These are phyloP conservation scores for Momotus momota DNA, from an alignment of 2,797 vertebrate genomes.

Conservation along the genomic window DNA sequence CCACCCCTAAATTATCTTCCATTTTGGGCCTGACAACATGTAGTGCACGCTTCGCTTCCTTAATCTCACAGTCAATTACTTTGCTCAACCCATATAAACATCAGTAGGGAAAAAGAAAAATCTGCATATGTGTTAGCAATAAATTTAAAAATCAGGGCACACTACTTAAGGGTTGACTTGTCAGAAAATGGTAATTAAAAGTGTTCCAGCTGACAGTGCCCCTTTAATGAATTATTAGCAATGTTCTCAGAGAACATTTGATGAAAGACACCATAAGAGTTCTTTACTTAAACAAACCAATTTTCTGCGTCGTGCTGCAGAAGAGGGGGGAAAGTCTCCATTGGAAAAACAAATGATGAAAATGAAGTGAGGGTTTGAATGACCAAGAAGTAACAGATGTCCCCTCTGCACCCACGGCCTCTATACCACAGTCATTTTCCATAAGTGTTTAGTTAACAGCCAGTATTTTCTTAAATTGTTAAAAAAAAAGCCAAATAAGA, in stretches of 20 bases:
- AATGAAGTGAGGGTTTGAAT: background rate
- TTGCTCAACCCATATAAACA: background rate
- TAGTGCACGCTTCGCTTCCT: background rate
- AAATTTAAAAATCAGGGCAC: slow-evolving; percentile 49
- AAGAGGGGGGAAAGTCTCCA: background rate
- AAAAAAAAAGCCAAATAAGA: background rate
- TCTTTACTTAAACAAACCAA: slow-evolving; percentile 45
- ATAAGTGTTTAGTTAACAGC: background rate
- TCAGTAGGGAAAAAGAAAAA: background rate
- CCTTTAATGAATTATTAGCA: slow-evolving; percentile 64
- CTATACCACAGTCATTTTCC: background rate
- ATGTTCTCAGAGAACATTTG: background rate
- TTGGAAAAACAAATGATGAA: background rate
- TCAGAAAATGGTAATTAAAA: slow-evolving; percentile 64
- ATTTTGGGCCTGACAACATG: background rate
- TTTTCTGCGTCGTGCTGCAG: slow-evolving; percentile 42
- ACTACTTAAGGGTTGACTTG: slow-evolving; percentile 44
- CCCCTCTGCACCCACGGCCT: background rate
- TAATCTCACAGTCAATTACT: background rate
- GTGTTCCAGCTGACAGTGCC: slow-evolving; percentile 50
- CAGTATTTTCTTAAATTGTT: background rate
- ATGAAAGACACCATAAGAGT: background rate
- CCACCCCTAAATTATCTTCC: background rate
- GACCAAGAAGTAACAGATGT: background rate
- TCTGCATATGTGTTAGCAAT: slow-evolving; percentile 13